Evolutionary conservation across 2,888 invertebrate species (phyloP), one percentile per base, ranked within the genome.

Genomic region (Drosophila affinis): DNA sequence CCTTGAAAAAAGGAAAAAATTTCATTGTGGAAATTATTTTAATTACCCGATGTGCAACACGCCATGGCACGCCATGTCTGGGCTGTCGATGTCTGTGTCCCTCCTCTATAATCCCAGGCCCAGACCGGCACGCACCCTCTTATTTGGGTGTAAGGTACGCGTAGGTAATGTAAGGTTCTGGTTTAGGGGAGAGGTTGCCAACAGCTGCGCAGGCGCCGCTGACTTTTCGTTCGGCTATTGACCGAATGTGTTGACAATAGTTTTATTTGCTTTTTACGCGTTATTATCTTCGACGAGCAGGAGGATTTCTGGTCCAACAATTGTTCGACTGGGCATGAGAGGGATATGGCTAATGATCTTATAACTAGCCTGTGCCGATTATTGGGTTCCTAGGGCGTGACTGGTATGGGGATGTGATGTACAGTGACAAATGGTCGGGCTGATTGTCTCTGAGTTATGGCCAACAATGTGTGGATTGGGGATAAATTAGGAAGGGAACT

Each of bases 171-270:
- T n/a, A 39, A 39, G 39, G 39, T n/a, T 39, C 39, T n/a, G 39
- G n/a, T n/a, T n/a, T 39, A 39, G 39, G 39, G 39, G 14, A n/a
- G 39, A 1, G 39, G 39, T 39, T 78, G 29, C 72, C 72, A 87
- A 79, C 85, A 87, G 88, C 85, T 87, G 85, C 88, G 79, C 86
- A 76, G 86, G 86, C 88, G 86, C 88, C 81, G 76, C 63, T 71
- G 72, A 59, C 49, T 65, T 69, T 61, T 55, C 14, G 53, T 61
- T 55, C 14, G 53, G 65, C 49, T 75, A 72, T 78, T 78, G 64
- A 59, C 71, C 58, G 57, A 67, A 81, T 68, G 81, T 85, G 86
- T 87, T 87, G 83, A 85, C 85, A 85, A 83, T 79, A 56, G 75
- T 78, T 83, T 79, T 85, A 83, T 87, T 87, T 85, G 79, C 83